These are phyloP conservation scores for Dicrostonyx torquatus DNA, from an alignment of 2,797 vertebrate species.

Conservation along the genomic window DNA sequence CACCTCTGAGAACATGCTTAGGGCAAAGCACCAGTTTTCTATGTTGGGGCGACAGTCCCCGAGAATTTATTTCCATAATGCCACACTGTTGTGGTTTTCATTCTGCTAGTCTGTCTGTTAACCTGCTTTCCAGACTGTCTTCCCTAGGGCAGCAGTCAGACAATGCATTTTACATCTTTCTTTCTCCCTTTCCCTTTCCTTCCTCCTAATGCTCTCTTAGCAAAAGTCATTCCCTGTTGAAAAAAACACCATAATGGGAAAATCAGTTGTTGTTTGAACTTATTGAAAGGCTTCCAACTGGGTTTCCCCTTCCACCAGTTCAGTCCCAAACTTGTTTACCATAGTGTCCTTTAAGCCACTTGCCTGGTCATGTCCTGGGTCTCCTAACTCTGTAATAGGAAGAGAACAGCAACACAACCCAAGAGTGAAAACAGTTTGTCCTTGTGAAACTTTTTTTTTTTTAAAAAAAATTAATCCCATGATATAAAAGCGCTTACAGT, in stretches of 20 bases:
- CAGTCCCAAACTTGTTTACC: background rate
- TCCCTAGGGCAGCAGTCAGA: background rate
- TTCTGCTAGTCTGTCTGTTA: background rate
- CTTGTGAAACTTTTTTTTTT: background rate
- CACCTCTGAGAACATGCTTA: no score
- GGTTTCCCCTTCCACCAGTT: background rate
- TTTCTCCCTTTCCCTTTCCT: background rate
- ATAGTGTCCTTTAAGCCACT: background rate
- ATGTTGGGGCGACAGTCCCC: no score
- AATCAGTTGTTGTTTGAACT: background rate
- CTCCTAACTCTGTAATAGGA: background rate
- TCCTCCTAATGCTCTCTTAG: background rate
- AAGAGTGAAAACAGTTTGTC: background rate
- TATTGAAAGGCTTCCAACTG: background rate
- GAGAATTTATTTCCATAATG: background rate
- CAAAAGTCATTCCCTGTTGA: no score
- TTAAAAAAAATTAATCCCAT: no score
- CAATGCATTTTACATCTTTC: background rate
- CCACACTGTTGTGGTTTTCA: background rate
- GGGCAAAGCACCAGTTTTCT: no score
- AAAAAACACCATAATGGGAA: background rate
- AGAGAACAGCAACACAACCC: background rate
- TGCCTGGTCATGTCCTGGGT: background rate
- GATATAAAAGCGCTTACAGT: background rate
- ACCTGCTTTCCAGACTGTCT: background rate